A percentile compares a stretch with the other conserved stretches of the same genome.
These are phyloP conservation scores for Heliothis peltigera DNA, from an alignment of 2,888 invertebrate species.

Conservation along the genomic window DNA sequence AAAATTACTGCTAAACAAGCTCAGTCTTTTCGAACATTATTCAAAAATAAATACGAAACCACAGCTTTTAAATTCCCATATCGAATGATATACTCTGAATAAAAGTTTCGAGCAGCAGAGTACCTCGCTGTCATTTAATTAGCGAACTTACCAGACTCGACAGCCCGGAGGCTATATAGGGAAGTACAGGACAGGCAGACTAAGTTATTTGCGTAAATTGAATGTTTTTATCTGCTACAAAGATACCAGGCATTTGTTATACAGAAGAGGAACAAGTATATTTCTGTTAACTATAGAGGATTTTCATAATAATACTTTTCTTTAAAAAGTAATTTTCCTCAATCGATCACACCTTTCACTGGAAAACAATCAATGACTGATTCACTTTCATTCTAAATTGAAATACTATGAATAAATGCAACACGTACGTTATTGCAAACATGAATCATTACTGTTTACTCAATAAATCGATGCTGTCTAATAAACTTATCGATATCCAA, in stretches of 20 bases:
- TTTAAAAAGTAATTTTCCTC: slow-evolving; percentile 21
- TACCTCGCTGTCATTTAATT: slow-evolving; percentile 38
- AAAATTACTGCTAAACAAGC: too few relatives aligned
- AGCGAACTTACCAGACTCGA: slow-evolving; percentile 15
- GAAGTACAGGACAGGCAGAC: not conserved
- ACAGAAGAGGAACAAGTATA: too few relatives aligned
- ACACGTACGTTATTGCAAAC: slow-evolving; percentile 24
- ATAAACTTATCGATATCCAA: slow-evolving; percentile 60
- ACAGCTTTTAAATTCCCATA: not conserved
- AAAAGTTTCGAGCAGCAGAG: slow-evolving; percentile 28
- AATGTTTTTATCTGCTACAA: slow-evolving; percentile 4
- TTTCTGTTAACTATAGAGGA: not conserved
- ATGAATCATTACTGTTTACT: slow-evolving; percentile 47
- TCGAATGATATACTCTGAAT: slow-evolving; percentile 13
- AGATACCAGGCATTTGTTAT: not conserved
- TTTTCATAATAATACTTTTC: not conserved
- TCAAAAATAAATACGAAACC: not conserved
- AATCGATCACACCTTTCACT: slow-evolving; percentile 6
- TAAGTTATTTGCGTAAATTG: slow-evolving; percentile 37
- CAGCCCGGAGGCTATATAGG: slow-evolving; percentile 1
- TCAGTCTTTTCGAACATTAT: too few relatives aligned
- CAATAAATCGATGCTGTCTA: slow-evolving; percentile 53
- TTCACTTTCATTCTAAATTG: slow-evolving; percentile 19
- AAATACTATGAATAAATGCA: slow-evolving; percentile 48
- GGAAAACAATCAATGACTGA: slow-evolving; percentile 4